Evolutionary conservation across 2,888 invertebrate genomes (phyloP), one percentile per base, ranked within the genome.

Genomic region (Hemithea aestivaria): DNA sequence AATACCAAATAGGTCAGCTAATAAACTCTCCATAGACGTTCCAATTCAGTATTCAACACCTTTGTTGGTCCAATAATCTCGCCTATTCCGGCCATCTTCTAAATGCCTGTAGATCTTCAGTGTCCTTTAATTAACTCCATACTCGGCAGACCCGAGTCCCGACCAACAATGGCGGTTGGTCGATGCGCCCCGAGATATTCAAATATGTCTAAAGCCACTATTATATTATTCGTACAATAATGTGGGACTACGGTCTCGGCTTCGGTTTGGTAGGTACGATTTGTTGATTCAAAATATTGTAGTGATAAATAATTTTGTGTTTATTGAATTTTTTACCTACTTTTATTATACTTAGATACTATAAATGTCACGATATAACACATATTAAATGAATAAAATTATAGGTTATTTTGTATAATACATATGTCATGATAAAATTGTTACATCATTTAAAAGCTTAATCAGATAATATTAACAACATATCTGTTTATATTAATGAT

Each of bases 61-160:
- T 62, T 46, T 30, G 38, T 38, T 50, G 48, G 45, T 48, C 47
- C 55, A 58, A 66, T 64, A 70, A 65, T 61, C 58, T 48, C 48
- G 36, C 58, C 50, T 62, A 63, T 68, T 66, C 61, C 56, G 56
- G 55, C 60, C 66, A 66, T 62, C 64, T 66, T 73, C 73, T 77
- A 74, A 80, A 84, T 81, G 76, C 82, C 77, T 68, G 65, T 76
- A 74, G 73, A 82, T 80, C 76, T 78, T 73, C 69, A 74, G 67
- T 40, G 35, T 74, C 77, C 76, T 78, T 83, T 84, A 87, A 87
- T 87, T 87, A 87, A 87, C 84, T 85, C 87, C 87, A 85, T 85
- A 83, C 83, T 78, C 69, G 84, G 84, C 36, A 32, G 10, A 20
- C 23, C 31, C 12, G 29, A 12, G 34, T 27, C 31, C 20, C 28